phyloP scores from a whole-genome alignment of 2,113 vertebrate species.

The Heptranchias perlo region DNA sequence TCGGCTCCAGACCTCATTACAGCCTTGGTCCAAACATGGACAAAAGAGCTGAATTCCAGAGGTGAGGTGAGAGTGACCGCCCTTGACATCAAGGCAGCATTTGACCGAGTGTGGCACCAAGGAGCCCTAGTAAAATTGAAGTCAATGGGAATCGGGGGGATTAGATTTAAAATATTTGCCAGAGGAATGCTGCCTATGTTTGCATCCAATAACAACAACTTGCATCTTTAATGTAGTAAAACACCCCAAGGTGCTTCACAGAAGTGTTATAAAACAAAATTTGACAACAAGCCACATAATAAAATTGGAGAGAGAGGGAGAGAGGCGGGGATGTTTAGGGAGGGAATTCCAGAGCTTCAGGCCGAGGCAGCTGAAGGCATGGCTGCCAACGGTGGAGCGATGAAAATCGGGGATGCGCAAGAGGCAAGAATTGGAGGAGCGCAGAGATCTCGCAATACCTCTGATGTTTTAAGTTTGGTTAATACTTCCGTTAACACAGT shows the following conservation, averaged over 20 bases:
- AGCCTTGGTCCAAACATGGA: too few species aligned
- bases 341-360: neutral
- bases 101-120: too few species aligned
- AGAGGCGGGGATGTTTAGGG: neutral
- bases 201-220: neutral
- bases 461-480: neutral
- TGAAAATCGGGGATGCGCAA: too few species aligned
- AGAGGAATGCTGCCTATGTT: too few species aligned
- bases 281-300: neutral
- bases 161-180: too few species aligned
- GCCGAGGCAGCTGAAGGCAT: neutral
- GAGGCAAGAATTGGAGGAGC: neutral
- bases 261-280: neutral
- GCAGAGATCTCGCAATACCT: neutral
- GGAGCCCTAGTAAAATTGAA: too few species aligned
- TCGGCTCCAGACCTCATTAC: too few species aligned
- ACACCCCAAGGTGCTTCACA: neutral
- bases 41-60: too few species aligned
- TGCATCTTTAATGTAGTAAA: neutral
- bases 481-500: neutral
- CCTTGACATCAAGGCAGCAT: too few species aligned
- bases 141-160: too few species aligned
- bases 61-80: too few species aligned
- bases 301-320: too few species aligned
- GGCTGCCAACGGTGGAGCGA: neutral